Percentiles rank a stretch among this genome's conserved stretches.
Evolutionary conservation across 2,888 invertebrate species (phyloP).

Genomic region (Neoitamus cyanurus): DNA sequence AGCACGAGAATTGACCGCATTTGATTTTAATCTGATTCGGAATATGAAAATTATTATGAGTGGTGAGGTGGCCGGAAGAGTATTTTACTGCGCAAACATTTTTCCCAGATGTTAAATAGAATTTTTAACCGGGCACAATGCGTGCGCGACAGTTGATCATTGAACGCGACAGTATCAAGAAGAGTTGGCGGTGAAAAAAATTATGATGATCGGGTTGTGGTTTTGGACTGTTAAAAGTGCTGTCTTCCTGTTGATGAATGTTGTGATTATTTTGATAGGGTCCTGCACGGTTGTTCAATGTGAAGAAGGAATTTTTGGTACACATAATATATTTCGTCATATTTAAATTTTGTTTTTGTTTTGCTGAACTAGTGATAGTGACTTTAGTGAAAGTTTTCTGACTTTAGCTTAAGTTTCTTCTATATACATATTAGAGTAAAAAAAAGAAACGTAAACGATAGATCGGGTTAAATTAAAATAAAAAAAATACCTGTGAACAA

Average conservation of each 20-base stretch:
- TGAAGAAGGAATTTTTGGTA: conserved; percentile 53
- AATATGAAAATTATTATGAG: conserved; percentile 10
- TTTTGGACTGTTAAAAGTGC: background rate
- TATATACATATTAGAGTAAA: too few species aligned
- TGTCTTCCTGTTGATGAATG: background rate
- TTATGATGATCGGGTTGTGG: background rate
- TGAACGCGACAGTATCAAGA: background rate
- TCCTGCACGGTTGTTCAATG: conserved; percentile 17
- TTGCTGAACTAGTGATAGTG: background rate
- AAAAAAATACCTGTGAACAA: too few species aligned
- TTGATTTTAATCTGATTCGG: background rate
- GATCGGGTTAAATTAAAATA: too few species aligned
- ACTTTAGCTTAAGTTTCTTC: background rate
- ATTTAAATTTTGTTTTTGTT: background rate
- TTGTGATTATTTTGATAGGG: background rate
- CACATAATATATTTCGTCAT: conserved; percentile 1
- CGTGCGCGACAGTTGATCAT: conserved; percentile 13
- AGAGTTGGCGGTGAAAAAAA: background rate
- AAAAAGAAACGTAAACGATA: too few species aligned
- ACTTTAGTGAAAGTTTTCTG: background rate
- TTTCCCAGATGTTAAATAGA: background rate
- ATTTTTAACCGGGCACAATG: background rate
- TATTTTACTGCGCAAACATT: background rate
- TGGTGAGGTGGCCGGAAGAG: background rate
- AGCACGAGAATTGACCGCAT: background rate